phyloP scores from a whole-genome alignment of 2,113 vertebrate species.

The Prinia subflava region DNA sequence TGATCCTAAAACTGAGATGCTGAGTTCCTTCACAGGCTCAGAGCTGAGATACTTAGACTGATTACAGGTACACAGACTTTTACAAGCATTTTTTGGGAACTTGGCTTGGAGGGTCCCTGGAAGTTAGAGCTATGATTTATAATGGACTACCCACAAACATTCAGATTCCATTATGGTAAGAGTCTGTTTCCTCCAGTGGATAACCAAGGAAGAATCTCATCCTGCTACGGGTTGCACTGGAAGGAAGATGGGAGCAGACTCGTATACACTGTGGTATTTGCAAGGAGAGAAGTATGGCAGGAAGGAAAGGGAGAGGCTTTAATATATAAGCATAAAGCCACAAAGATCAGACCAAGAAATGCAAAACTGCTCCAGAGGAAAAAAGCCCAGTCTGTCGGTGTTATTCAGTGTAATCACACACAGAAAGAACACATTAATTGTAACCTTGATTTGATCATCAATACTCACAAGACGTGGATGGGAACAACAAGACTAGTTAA shows the following conservation, averaged over 20 bases:
- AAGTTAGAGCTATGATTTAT: not conserved
- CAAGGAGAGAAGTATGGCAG: not conserved
- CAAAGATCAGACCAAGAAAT: not conserved
- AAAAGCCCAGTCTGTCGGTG: not conserved
- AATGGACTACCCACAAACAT: not conserved
- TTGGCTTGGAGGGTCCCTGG: not conserved
- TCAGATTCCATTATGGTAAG: not conserved
- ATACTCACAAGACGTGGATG: not conserved
- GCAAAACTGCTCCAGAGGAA: not conserved
- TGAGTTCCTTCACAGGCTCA: not conserved
- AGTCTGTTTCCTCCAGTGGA: not conserved
- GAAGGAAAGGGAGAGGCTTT: conserved; percentile 37
- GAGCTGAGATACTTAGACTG: not conserved
- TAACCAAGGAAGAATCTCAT: not conserved
- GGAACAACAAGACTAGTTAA: not conserved
- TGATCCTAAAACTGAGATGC: not conserved
- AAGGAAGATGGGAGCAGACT: not conserved
- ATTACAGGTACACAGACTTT: not conserved
- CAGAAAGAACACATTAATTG: not conserved
- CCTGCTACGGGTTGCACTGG: not conserved
- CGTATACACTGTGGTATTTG: not conserved
- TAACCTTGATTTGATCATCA: not conserved
- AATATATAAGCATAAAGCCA: not conserved
- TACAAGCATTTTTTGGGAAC: not conserved
- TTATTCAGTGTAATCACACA: not conserved